Evolutionary conservation across 1,140 invertebrate species (phyloP), one percentile per base, ranked within the genome.

Genomic region (Muscidifurax raptorellus): DNA sequence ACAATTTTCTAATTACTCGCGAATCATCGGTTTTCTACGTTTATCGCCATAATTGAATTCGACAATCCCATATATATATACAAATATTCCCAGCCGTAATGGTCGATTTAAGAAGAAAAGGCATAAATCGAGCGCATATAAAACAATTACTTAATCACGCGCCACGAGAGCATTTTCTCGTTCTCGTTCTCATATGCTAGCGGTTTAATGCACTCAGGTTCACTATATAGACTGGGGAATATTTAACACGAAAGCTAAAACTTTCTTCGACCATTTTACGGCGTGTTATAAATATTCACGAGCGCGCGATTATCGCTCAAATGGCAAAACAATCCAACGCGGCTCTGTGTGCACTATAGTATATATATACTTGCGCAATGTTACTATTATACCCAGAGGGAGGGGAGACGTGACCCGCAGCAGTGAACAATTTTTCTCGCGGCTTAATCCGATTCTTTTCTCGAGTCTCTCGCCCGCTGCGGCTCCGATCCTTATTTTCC

Each of bases 1-100:
- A 86, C 84, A 85, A 82, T 82, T 86, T 86, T 86, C 86, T 86
- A 87, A 86, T 86, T 85, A 74, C 80, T 78, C n/a, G 52, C 44
- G 7, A 59, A 22, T 76, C 32, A 30, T 13, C 47, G 10, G 32
- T 77, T 71, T 36, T 30, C 28, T 13, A 27, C 64, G 52, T 80
- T 80, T 74, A 75, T 80, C 1, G 69, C 59, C n/a, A n/a, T 67
- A 47, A 80, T 75, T 76, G 25, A 84, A 80, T 66, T 25, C n/a
- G 80, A 66, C 47, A 80, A 75, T 84, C 15, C 7, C 44, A 47
- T 59, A 75, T 47, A 75, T 64, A 84, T 74, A 81, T 81, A 75
- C 66, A 75, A 74, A 84, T 74, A 81, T 81, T 67, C 78, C 47
- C 76, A 64, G 13, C 5, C 18, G 74, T 13, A 28, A 47, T 69